These are phyloP conservation scores for Gymnogyps californianus DNA, from an alignment of 2,113 vertebrate genomes.

Conservation along the genomic window DNA sequence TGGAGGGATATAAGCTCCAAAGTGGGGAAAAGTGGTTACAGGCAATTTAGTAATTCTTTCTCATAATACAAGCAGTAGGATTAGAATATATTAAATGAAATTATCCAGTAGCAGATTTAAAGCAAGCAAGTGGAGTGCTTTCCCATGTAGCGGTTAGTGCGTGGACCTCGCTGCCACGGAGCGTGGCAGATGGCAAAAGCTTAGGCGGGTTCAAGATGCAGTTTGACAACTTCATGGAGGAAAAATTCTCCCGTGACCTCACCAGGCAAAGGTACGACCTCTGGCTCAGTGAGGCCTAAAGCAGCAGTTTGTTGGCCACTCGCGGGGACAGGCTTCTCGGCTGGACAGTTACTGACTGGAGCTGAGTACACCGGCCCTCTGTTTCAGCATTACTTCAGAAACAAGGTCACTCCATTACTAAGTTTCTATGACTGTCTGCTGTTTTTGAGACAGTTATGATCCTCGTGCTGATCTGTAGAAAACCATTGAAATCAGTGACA, in stretches of 20 bases:
- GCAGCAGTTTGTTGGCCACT: fast-evolving
- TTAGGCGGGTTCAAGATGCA: not conserved
- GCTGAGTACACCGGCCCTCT: fast-evolving
- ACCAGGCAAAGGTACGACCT: not conserved
- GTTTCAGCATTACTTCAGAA: not conserved
- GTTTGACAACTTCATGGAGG: not conserved
- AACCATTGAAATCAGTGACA: not conserved
- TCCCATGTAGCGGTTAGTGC: fast-evolving
- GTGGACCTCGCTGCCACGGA: fast-evolving
- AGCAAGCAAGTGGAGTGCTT: not conserved
- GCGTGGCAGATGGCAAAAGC: fast-evolving
- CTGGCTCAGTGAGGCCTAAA: not conserved
- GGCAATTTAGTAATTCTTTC: not conserved
- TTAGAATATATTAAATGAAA: not conserved
- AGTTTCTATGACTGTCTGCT: not conserved
- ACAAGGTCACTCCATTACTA: not conserved
- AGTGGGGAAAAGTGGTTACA: not conserved
- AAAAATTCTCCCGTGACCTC: fast-evolving
- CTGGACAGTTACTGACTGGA: too few species aligned
- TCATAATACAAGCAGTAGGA: too few species aligned
- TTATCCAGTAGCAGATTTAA: not conserved
- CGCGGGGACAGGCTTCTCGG: fast-evolving
- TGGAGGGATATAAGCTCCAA: not conserved
- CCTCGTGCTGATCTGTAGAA: not conserved
- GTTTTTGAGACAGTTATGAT: fast-evolving